Percentiles rank a stretch among this genome's conserved stretches.
Conservation (phyloP, 2,797 vertebrate genomes). For the Rachycentron canadum region DNA sequence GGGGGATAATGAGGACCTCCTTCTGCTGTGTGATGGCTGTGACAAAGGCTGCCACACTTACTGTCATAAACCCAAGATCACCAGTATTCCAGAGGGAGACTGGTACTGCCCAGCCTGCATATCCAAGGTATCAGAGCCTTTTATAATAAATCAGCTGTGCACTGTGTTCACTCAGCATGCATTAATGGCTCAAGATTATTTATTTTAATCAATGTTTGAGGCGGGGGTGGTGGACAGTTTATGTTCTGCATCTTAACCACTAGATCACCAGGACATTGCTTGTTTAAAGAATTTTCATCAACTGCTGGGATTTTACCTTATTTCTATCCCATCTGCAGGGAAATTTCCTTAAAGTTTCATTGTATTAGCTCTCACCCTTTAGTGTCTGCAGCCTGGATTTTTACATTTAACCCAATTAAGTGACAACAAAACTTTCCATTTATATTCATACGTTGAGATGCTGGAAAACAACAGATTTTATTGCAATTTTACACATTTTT, state of each 20-base stretch:
- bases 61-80: slow-evolving; percentile 98
- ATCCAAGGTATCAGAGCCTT: slow-evolving; percentile 89
- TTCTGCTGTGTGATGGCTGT: slow-evolving; percentile 97
- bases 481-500: slow-evolving; percentile 21
- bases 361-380: slow-evolving; percentile 15
- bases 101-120: slow-evolving; percentile 99
- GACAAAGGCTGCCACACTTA: slow-evolving; percentile 99
- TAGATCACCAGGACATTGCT: not conserved
- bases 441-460: slow-evolving; percentile 3
- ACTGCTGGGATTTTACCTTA: slow-evolving; percentile 4
- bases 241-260: slow-evolving; percentile 1
- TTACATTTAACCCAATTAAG: slow-evolving; percentile 23
- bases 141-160: not conserved
- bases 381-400: slow-evolving; percentile 30
- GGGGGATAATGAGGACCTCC: slow-evolving; percentile 97
- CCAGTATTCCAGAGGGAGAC: slow-evolving; percentile 96
- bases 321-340: too few species aligned
- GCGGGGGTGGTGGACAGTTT: not conserved
- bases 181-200: not conserved
- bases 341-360: slow-evolving; percentile 29
- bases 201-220: not conserved
- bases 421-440: slow-evolving; percentile 31
- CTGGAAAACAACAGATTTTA: slow-evolving; percentile 22
- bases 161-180: not conserved
- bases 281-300: slow-evolving; percentile 15